Base-by-base conservation (phyloP, 2,888 invertebrate species). In the Rhingia campestris region DNA sequence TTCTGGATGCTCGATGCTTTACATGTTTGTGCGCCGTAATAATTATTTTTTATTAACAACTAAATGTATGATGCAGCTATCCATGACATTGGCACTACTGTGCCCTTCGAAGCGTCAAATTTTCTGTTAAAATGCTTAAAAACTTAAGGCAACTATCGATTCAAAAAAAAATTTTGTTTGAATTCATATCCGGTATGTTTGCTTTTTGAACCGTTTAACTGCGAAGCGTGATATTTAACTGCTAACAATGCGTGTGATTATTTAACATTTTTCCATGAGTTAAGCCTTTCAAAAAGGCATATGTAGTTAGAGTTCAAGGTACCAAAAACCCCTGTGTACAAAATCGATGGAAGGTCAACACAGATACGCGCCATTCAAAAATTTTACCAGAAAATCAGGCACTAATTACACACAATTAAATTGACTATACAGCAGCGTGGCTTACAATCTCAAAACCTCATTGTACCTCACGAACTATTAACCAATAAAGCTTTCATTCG, bases 231-330 rank as follows among this genome's bases (percentile, higher is more conserved):
- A 22, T 39, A 41, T 66, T 53, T 51, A 66, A 67, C 35, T 22
- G 37, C 47, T 4, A 41, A 37, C 63, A 45, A 63, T 43, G 72
- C 43, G 41, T 39, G 41, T 22, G 64, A 64, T 74, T 74, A 54
- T 63, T 45, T 43, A 47, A 41, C 43, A 47, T 10, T 54, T 47
- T 12, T 37, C 32, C n/a, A 47, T 41, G 33, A 32, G 39, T 66
- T 74, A 51, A 66, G 58, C 63, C 63, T 58, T 74, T 61, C 56
- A 30, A 73, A 53, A 51, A 32, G 32, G 14, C 9, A 14, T 35
- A n/a, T 47, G 33, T 56, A 61, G 70, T 54, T 66, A 75, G 58
- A 81, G 81, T 76, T 76, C 81, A 72, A 81, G 75, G 81, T 66
- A 54, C 41, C 35, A 70, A 58, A 41, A 53, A 33, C 63, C 53